Conservation (phyloP, 2,113 vertebrate species). For the Notarius lentiginosus region DNA sequence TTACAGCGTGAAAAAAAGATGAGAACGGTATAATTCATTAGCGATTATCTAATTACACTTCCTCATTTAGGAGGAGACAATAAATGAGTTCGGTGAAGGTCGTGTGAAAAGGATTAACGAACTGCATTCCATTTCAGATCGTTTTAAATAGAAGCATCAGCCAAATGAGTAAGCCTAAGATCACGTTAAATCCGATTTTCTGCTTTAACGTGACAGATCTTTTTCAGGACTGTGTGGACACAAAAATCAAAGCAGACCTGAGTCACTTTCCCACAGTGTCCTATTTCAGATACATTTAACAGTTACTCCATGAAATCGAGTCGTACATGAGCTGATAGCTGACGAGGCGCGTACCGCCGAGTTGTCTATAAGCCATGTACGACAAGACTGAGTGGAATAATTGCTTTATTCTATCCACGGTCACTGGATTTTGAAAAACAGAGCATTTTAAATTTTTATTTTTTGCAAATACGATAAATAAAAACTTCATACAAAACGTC, state of each 20-base stretch:
- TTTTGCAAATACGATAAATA: too few relatives aligned
- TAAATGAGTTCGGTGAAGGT: not conserved
- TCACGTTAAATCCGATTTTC: not conserved
- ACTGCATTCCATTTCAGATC: not conserved
- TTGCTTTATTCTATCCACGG: too few relatives aligned
- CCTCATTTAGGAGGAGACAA: not conserved
- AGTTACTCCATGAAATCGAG: too few relatives aligned
- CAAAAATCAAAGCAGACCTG: not conserved
- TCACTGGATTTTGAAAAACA: too few relatives aligned
- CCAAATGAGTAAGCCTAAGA: not conserved
- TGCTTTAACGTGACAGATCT: too few relatives aligned
- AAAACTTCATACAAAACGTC: too few relatives aligned
- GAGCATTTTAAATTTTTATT: too few relatives aligned
- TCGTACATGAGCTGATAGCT: too few relatives aligned
- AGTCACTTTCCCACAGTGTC: not conserved
- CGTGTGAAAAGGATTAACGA: not conserved
- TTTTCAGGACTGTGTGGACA: not conserved
- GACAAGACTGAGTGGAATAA: too few relatives aligned
- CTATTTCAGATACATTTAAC: not conserved
- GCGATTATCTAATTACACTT: not conserved
- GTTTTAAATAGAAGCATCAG: not conserved
- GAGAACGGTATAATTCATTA: not conserved
- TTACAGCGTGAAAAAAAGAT: not conserved
- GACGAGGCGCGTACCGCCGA: too few relatives aligned
- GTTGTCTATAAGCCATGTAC: too few relatives aligned